Base-by-base conservation (phyloP, 1,140 invertebrate species). In the Odontomachus brunneus region DNA sequence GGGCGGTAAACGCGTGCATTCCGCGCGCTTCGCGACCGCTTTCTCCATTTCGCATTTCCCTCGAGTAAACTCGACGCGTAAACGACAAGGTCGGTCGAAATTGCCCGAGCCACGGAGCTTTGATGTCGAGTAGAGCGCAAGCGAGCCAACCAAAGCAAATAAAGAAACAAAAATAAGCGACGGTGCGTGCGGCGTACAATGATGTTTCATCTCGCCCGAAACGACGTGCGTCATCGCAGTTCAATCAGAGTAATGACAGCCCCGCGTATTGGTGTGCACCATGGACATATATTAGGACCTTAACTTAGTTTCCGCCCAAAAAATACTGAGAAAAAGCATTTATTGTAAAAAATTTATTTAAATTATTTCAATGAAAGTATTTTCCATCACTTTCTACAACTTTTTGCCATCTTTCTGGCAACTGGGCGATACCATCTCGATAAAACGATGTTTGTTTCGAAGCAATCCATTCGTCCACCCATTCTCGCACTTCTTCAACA, bases 31-130 rank as follows among this genome's bases (percentile, higher is more conserved):
- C 38, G 38, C 38, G 38, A 33, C 44, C 69, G 59, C 67, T 73
- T 72, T 73, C 80, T 74, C 67, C 59, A 73, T 75, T 44, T 44
- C 80, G 62, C 71, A 82, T 73, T 82, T 74, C 67, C 59, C 67
- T 55, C 67, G 59, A 76, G 71, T 75, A 72, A 72, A 82, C 55
- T 75, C 80, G 80, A 73, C 71, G 80, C 59, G 71, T 73, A 82
- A 82, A 82, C 71, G 80, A 82, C 67, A 82, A 82, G 78, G 67
- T 72, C 60, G 69, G 59, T 62, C 67, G 71, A 82, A 74, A 82
- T 73, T 74, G 69, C 57, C 59, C 71, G 19, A 76, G 48, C 57
- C 69, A 55, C 63, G 17, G 17, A 7, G 29, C 75, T 80, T 80
- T 80, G 80, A 82, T 74, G 67, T 82, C 48, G 80, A 53, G 26